Evolutionary conservation across 2,888 invertebrate species (phyloP), one percentile per base, ranked within the genome.

Genomic region (Campoletis raptor): DNA sequence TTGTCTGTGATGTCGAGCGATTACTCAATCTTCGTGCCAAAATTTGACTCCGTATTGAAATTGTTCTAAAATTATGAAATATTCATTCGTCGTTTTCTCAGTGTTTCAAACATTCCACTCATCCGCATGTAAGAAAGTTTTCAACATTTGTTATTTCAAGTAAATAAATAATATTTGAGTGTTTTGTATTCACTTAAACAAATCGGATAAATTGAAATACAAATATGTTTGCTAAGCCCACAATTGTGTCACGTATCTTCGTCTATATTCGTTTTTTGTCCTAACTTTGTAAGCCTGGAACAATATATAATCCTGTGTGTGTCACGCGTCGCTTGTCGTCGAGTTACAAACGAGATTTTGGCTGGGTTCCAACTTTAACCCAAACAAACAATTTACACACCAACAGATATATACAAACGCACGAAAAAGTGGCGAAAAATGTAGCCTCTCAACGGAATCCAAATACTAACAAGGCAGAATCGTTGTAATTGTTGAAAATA

Each of bases 401-500:
- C n/a, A 21, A 37, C 21, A 21, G 15, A n/a, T 12, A 1, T 12
- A 61, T 61, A 30, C 3, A 24, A n/a, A 5, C 42, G 42, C 7
- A 40, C 3, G 12, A 78, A 48, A 78, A 54, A 37, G 37, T 76
- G 73, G 30, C 69, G 73, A 81, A 72, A 81, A 78, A 72, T 37
- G 48, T 66, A 7, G 61, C 57, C 54, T 77, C 69, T 61, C 52
- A 79, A 79, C 67, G 70, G 52, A 42, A 24, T 61, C 36, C 36
- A 24, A 57, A 45, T 79, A 73, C 30, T 24, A 37, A 48, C 66
- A 42, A 7, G 61, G 37, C 57, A 36, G 67, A 45, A 77, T 52
- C 30, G 42, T 64, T 21, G 37, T 82, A 74, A 85, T 85, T 77
- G 77, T 67, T 40, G 52, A 69, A 67, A 78, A 73, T 81, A 69